Conservation (phyloP, 2,888 invertebrate genomes). For the Hylaea fasciaria region DNA sequence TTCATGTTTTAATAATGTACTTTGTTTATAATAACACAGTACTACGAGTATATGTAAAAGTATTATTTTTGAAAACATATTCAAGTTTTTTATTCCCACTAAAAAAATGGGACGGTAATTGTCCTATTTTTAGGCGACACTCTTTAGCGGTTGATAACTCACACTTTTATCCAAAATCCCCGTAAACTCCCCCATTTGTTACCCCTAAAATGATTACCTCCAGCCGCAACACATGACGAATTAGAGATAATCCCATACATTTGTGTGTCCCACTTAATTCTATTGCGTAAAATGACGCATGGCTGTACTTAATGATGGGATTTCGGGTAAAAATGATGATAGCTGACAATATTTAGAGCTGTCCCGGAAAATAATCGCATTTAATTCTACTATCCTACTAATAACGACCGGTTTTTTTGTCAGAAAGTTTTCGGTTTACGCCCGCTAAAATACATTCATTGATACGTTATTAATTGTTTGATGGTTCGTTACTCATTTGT, state of each 20-base stretch:
- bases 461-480: too few species aligned
- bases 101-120: too few species aligned
- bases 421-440: too few species aligned
- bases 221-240: neutral
- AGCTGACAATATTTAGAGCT: neutral
- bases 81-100: too few species aligned
- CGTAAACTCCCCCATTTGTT: neutral
- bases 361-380: neutral
- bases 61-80: too few species aligned
- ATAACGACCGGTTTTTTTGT: neutral
- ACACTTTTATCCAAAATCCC: neutral
- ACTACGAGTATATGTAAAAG: too few species aligned
- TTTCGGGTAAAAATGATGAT: conserved; percentile 3
- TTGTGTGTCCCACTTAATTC: conserved; percentile 8
- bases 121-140: too few species aligned
- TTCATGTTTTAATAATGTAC: too few species aligned
- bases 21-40: too few species aligned
- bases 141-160: neutral
- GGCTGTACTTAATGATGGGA: conserved; percentile 25
- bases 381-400: neutral
- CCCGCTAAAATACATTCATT: too few species aligned
- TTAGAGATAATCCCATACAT: conserved; percentile 4
- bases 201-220: neutral
- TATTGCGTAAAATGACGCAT: conserved; percentile 7
- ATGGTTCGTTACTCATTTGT: too few species aligned